Evolutionary conservation across 2,888 invertebrate genomes (phyloP).

Genomic region (Notocelia uddmanniana): DNA sequence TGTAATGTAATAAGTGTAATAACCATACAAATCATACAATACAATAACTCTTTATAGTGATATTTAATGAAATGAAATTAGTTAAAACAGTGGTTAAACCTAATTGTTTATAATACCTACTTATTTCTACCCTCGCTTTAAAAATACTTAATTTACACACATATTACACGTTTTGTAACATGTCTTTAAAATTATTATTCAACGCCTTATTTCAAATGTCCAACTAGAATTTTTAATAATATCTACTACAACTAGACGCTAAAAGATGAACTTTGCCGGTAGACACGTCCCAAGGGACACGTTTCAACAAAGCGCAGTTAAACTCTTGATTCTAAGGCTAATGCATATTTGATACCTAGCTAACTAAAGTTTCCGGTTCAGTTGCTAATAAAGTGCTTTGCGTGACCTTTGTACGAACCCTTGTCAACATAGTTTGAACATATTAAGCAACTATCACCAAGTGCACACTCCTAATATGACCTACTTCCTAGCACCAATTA

Average conservation of each 20-base stretch:
- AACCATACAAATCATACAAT: too few species aligned
- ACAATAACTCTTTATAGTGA: too few species aligned
- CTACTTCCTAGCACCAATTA: slow-evolving; percentile 59
- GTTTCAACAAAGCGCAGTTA: slow-evolving; percentile 40
- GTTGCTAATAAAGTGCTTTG: slow-evolving; percentile 58
- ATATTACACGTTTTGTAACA: too few species aligned
- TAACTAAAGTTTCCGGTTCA: slow-evolving; percentile 50
- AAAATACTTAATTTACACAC: too few species aligned
- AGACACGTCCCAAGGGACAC: slow-evolving; percentile 34
- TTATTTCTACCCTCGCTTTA: too few species aligned
- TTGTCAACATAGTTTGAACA: slow-evolving; percentile 63
- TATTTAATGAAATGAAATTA: too few species aligned
- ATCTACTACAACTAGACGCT: slow-evolving; percentile 13
- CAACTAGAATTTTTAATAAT: slow-evolving; percentile 13
- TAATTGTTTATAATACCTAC: too few species aligned
- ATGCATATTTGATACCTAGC: slow-evolving; percentile 49
- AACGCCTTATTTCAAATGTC: background rate
- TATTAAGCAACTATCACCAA: slow-evolving; percentile 57
- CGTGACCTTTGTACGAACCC: slow-evolving; percentile 57
- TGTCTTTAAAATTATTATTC: background rate
- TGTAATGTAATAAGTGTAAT: too few species aligned
- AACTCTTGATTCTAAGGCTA: slow-evolving; percentile 41
- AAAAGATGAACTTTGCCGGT: slow-evolving; percentile 30
- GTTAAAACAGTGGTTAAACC: too few species aligned
- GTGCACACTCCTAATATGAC: slow-evolving; percentile 56